These are phyloP conservation scores for Catharus fuscescens DNA, from an alignment of 2,113 vertebrate species.

Conservation along the genomic window DNA sequence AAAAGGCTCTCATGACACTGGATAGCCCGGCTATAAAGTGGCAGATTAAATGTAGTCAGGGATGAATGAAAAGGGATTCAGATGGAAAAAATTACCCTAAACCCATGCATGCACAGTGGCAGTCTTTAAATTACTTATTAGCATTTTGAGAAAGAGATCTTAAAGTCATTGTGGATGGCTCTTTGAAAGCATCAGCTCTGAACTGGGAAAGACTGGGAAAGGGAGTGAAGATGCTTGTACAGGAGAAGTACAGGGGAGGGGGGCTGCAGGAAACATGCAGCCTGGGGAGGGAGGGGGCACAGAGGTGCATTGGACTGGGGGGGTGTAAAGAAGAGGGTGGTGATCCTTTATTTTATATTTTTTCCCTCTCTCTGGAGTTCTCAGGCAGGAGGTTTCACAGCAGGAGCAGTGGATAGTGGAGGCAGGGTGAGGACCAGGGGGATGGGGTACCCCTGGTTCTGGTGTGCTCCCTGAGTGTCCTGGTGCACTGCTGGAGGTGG, in stretches of 20 bases:
- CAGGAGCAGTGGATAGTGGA: rapidly evolving
- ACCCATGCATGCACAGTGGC: slow-evolving; percentile 53
- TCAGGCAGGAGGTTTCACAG: not conserved
- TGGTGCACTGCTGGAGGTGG: not conserved
- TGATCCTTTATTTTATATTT: not conserved
- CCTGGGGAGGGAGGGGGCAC: not conserved
- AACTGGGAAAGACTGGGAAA: slow-evolving; percentile 32
- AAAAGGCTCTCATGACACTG: slow-evolving; percentile 48
- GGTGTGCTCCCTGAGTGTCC: not conserved
- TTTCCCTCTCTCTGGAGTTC: not conserved
- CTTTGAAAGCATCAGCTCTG: slow-evolving; percentile 50
- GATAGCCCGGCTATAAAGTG: slow-evolving; percentile 52
- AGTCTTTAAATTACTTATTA: slow-evolving; percentile 69
- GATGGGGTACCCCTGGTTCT: not conserved
- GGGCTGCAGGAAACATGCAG: not conserved
- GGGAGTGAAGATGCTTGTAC: not conserved
- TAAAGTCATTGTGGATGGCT: slow-evolving; percentile 68
- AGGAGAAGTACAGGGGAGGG: not conserved
- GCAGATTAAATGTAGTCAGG: slow-evolving; percentile 59
- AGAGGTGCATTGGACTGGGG: not conserved
- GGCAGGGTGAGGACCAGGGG: not conserved
- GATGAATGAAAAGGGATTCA: slow-evolving; percentile 65
- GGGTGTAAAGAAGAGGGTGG: not conserved
- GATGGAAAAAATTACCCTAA: slow-evolving; percentile 64
- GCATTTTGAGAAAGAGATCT: slow-evolving; percentile 71